Conservation (phyloP, 2,797 vertebrate genomes). For the Poecilia wingei region DNA sequence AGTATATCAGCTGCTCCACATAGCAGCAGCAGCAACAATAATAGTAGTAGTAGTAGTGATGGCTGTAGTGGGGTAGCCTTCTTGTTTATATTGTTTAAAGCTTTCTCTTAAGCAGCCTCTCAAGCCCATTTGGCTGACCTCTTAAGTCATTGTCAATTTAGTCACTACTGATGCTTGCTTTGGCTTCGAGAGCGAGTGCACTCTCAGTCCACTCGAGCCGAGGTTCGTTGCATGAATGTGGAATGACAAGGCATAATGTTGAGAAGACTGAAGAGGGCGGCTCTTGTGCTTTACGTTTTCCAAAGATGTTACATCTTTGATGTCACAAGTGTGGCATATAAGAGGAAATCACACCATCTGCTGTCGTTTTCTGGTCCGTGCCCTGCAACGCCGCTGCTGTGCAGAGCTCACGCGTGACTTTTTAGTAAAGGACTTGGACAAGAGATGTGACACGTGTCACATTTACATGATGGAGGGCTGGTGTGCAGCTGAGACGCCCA, state of each 20-base stretch:
- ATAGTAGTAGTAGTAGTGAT: not conserved
- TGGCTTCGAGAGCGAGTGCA: conserved; percentile 25
- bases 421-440: not conserved
- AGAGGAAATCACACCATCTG: conserved; percentile 7
- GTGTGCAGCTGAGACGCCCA: conserved; percentile 8
- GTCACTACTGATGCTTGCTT: conserved; percentile 36
- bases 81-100: conserved; percentile 14
- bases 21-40: not conserved
- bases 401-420: not conserved
- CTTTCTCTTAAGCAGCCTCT: conserved; percentile 31
- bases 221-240: conserved; percentile 26
- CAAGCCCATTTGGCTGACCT: conserved; percentile 30
- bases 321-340: not conserved
- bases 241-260: conserved; percentile 15
- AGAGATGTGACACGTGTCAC: conserved; percentile 12
- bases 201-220: conserved; percentile 30
- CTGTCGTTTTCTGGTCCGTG: conserved; percentile 8
- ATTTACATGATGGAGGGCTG: conserved; percentile 6
- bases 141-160: conserved; percentile 56
- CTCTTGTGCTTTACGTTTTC: conserved; percentile 12
- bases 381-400: not conserved
- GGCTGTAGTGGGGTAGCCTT: not conserved
- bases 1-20: not conserved
- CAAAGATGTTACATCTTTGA: not conserved
- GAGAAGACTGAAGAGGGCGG: conserved; percentile 3